Conservation (phyloP, 2,113 vertebrate genomes). For the Lonchura striata region DNA sequence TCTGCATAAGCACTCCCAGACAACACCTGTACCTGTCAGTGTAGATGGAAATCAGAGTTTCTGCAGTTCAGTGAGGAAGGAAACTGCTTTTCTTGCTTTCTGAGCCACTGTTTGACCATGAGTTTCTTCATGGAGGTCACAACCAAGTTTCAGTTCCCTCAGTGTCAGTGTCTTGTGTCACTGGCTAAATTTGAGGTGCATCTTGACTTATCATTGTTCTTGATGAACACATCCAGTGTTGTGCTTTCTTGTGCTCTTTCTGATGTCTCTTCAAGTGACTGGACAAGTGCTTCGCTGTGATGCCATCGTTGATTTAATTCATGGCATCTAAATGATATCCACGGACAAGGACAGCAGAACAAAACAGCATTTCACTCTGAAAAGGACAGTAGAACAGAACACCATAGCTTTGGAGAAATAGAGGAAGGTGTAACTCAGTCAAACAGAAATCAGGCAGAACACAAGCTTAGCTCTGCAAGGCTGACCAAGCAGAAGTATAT, state of each 20-base stretch:
- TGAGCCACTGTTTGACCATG: not conserved
- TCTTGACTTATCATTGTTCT: not conserved
- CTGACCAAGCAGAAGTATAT: not conserved
- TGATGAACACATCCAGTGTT: not conserved
- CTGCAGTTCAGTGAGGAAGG: not conserved
- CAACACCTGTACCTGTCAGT: not conserved
- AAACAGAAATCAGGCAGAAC: not conserved
- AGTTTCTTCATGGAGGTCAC: not conserved
- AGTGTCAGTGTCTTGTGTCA: not conserved
- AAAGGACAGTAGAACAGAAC: not conserved
- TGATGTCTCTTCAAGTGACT: constrained; percentile 74
- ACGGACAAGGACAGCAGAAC: constrained; percentile 5
- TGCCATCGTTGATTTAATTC: constrained; percentile 90
- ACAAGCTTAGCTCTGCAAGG: not conserved
- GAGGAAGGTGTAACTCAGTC: not conserved
- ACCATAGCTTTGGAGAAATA: not conserved
- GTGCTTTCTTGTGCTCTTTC: not conserved
- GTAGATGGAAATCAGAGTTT: not conserved
- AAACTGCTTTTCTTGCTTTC: not conserved
- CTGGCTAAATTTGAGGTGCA: not conserved
- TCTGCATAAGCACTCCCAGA: not conserved
- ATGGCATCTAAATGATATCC: constrained; percentile 86
- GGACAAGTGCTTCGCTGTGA: constrained; percentile 94
- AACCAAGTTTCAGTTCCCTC: not conserved
- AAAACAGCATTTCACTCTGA: not conserved